Percentiles rank a stretch among this genome's conserved stretches.
phyloP scores from a whole-genome alignment of 2,888 invertebrate genomes.

The Carcina quercana region DNA sequence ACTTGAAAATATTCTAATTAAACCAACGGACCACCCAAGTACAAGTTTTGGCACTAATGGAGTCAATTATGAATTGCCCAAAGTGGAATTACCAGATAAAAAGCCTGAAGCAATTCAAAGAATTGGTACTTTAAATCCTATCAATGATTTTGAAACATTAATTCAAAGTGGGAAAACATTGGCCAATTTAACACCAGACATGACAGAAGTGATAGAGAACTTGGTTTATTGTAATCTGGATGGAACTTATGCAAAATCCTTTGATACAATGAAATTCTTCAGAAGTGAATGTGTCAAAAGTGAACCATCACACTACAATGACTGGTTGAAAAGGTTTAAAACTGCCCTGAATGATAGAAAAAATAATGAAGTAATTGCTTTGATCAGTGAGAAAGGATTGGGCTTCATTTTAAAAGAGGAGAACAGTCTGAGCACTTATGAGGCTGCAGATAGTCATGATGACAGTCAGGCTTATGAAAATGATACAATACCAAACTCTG shows the following conservation, averaged over 20 bases:
- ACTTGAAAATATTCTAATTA: slow-evolving; percentile 11
- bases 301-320: slow-evolving; percentile 50
- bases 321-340: slow-evolving; percentile 54
- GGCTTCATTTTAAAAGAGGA: slow-evolving; percentile 51
- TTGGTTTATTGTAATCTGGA: slow-evolving; percentile 50
- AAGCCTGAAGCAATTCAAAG: slow-evolving; percentile 28
- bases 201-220: slow-evolving; percentile 53
- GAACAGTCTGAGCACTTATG: slow-evolving; percentile 44
- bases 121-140: slow-evolving; percentile 76
- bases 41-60: slow-evolving; percentile 8
- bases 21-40: slow-evolving; percentile 15
- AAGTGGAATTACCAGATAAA: slow-evolving; percentile 34
- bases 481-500: slow-evolving; percentile 51
- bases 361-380: slow-evolving; percentile 34
- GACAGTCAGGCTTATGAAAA: slow-evolving; percentile 60
- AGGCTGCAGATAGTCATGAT: slow-evolving; percentile 38
- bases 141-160: slow-evolving; percentile 73
- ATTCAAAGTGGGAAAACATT: slow-evolving; percentile 44
- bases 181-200: slow-evolving; percentile 36
- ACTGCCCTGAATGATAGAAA: slow-evolving; percentile 34
- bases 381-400: slow-evolving; percentile 40
- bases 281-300: slow-evolving; percentile 46
- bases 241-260: slow-evolving; percentile 46
- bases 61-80: slow-evolving; percentile 26
- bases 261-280: slow-evolving; percentile 45